Conservation (phyloP, 2,113 vertebrate genomes). For the Pionites leucogaster region DNA sequence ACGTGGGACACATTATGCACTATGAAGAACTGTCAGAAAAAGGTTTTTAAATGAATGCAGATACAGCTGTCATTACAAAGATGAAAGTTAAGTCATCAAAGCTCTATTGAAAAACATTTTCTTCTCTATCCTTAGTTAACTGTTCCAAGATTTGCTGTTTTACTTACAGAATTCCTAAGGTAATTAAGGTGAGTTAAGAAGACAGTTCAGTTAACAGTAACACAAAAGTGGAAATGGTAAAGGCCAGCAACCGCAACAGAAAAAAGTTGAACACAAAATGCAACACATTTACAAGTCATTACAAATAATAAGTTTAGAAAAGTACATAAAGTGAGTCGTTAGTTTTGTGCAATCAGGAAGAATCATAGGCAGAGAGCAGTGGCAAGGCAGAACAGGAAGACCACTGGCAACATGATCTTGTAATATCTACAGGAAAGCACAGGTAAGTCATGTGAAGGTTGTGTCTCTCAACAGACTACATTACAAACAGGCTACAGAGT, state of each 20-base stretch:
- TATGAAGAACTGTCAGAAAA: not conserved
- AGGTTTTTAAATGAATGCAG: not conserved
- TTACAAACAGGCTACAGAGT: not conserved
- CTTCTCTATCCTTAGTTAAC: not conserved
- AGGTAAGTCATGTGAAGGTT: not conserved
- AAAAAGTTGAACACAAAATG: not conserved
- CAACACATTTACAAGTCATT: not conserved
- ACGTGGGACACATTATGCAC: fast-evolving
- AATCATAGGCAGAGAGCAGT: not conserved
- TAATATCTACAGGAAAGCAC: not conserved
- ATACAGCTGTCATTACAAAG: not conserved
- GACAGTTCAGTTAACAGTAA: not conserved
- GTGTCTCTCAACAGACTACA: not conserved
- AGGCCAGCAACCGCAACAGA: not conserved
- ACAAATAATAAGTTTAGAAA: not conserved
- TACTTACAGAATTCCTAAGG: not conserved
- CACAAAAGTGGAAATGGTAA: not conserved
- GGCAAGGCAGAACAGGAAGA: not conserved
- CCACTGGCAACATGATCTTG: not conserved
- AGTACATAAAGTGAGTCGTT: not conserved
- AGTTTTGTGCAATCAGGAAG: not conserved
- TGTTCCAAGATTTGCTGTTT: not conserved
- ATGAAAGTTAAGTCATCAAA: not conserved
- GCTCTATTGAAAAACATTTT: not conserved
- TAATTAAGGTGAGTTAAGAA: not conserved